Percentiles rank a stretch among this genome's conserved stretches.
These are phyloP conservation scores for Acleris cristana DNA, from an alignment of 2,888 invertebrate species.

Conservation along the genomic window DNA sequence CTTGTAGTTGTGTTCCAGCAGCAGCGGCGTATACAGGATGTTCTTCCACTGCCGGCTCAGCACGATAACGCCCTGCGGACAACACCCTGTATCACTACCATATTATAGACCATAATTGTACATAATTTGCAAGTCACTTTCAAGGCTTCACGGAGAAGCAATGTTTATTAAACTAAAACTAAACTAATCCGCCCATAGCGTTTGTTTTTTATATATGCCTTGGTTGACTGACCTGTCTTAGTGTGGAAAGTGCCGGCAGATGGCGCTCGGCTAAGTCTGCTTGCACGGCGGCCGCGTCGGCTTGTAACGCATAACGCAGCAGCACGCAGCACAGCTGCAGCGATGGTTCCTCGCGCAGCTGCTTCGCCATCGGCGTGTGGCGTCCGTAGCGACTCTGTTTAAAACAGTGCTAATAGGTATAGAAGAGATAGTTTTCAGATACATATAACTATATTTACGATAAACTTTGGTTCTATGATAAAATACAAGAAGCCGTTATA, in stretches of 20 bases:
- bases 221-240: slow-evolving; percentile 87
- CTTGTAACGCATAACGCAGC: slow-evolving; percentile 91
- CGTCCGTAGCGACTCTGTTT: slow-evolving; percentile 94
- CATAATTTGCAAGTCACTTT: no score
- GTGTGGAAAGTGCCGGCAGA: slow-evolving; percentile 93
- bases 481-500: no score
- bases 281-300: slow-evolving; percentile 91
- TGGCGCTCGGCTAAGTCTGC: slow-evolving; percentile 92
- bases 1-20: slow-evolving; percentile 95
- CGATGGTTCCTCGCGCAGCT: slow-evolving; percentile 97
- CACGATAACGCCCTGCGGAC: slow-evolving; percentile 93
- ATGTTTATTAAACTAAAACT: no score
- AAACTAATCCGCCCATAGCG: not conserved
- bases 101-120: not conserved
- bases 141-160: no score
- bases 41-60: slow-evolving; percentile 98
- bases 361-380: slow-evolving; percentile 93
- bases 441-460: no score
- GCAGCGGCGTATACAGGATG: slow-evolving; percentile 95
- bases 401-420: not conserved
- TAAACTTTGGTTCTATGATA: no score
- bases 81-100: not conserved
- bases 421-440: no score
- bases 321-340: slow-evolving; percentile 96
- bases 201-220: not conserved